Evolutionary conservation across 2,888 invertebrate genomes (phyloP).

Genomic region (Atethmia centrago): DNA sequence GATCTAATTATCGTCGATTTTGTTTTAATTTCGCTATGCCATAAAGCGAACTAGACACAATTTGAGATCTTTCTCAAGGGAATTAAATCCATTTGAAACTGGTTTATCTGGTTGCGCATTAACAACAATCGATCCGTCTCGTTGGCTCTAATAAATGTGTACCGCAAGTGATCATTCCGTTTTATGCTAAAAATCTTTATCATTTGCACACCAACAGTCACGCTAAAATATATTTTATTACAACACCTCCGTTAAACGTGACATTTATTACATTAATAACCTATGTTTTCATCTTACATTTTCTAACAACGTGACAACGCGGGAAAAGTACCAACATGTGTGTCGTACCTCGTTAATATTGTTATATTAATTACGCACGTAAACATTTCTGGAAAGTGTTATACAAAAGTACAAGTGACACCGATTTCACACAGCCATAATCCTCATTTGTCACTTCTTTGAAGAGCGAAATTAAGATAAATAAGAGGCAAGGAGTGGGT

Average conservation of each 20-base stretch:
- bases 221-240: slow-evolving; percentile 45
- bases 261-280: slow-evolving; percentile 59
- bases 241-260: slow-evolving; percentile 49
- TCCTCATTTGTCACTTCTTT: slow-evolving; percentile 86
- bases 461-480: slow-evolving; percentile 88
- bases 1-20: slow-evolving; percentile 25
- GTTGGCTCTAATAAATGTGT: slow-evolving; percentile 55
- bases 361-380: slow-evolving; percentile 64
- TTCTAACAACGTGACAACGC: slow-evolving; percentile 59
- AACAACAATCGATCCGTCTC: slow-evolving; percentile 67
- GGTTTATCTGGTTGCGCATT: slow-evolving; percentile 75
- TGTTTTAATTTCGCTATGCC: slow-evolving; percentile 56
- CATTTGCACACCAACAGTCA: slow-evolving; percentile 39
- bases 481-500: slow-evolving; percentile 87
- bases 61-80: slow-evolving; percentile 73
- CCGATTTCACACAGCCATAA: slow-evolving; percentile 80
- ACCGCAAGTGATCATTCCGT: slow-evolving; percentile 37
- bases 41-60: slow-evolving; percentile 61
- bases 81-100: slow-evolving; percentile 70
- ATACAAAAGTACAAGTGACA: slow-evolving; percentile 74
- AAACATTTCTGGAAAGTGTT: slow-evolving; percentile 70
- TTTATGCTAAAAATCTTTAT: slow-evolving; percentile 43
- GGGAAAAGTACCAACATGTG: slow-evolving; percentile 47
- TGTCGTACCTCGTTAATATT: slow-evolving; percentile 58
- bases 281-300: slow-evolving; percentile 54